phyloP scores from a whole-genome alignment of 2,888 invertebrate species.

The Octodonta nipae region DNA sequence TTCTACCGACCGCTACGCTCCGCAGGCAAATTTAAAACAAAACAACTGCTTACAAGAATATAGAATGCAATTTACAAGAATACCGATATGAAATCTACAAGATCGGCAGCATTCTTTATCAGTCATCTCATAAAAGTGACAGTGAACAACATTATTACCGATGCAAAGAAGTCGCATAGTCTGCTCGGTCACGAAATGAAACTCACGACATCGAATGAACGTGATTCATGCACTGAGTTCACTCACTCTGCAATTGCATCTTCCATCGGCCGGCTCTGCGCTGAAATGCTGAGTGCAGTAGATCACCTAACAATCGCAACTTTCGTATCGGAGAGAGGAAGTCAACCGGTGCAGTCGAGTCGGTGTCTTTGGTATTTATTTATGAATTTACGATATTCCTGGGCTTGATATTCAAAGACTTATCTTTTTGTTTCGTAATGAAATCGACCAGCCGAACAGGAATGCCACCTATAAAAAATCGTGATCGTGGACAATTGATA shows the following conservation, averaged over 20 bases:
- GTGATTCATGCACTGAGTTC: constrained; percentile 28
- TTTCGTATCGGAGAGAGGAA: too few species aligned
- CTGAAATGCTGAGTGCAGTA: constrained; percentile 14
- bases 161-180: constrained; percentile 17
- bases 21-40: constrained; percentile 8
- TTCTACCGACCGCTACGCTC: too few species aligned
- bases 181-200: constrained; percentile 22
- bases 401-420: too few species aligned
- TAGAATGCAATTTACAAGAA: constrained; percentile 16
- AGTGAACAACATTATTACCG: constrained; percentile 30
- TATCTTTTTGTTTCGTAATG: too few species aligned
- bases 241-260: not conserved
- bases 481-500: too few species aligned
- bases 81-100: constrained; percentile 21
- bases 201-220: constrained; percentile 27
- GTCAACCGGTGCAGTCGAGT: too few species aligned
- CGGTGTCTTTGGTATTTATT: too few species aligned
- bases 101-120: constrained; percentile 22
- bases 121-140: constrained; percentile 27
- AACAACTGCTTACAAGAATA: constrained; percentile 11
- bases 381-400: too few species aligned
- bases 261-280: constrained; percentile 9
- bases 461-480: too few species aligned
- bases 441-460: too few species aligned
- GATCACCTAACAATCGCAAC: constrained; percentile 12